These are phyloP conservation scores for Cryptomyrus ogoouensis DNA, from an alignment of 2,113 vertebrate genomes.

Conservation along the genomic window DNA sequence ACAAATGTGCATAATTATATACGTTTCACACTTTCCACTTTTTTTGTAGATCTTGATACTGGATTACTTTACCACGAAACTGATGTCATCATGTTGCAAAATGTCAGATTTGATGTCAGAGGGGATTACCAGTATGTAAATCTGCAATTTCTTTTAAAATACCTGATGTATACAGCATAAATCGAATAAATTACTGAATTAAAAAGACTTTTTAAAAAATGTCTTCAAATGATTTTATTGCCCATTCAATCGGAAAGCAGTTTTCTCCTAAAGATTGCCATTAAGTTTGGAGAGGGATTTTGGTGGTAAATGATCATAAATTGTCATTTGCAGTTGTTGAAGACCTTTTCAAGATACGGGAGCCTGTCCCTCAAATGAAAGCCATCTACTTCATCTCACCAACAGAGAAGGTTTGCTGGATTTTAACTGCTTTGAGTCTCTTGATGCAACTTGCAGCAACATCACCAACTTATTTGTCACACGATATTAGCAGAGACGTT, in stretches of 20 bases:
- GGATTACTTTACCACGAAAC: conserved; percentile 85
- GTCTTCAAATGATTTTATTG: background rate
- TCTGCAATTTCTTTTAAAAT: background rate
- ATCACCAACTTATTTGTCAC: background rate
- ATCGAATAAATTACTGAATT: background rate
- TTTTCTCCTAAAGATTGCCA: background rate
- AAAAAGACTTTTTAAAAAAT: background rate
- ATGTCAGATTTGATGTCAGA: conserved; percentile 88
- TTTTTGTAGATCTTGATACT: conserved; percentile 79
- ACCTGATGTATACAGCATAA: background rate
- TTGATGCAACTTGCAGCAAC: background rate
- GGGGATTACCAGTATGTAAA: conserved; percentile 67
- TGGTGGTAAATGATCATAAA: background rate
- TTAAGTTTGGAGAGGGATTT: background rate
- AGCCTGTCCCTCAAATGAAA: conserved; percentile 88
- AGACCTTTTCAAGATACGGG: conserved; percentile 81
- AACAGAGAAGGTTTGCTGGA: conserved; percentile 70
- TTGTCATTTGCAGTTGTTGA: conserved; percentile 76
- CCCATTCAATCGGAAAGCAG: background rate
- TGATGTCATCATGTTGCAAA: conserved; percentile 89
- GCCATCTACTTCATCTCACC: conserved; percentile 94
- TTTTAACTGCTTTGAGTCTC: background rate
- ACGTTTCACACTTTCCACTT: background rate
- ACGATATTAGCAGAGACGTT: background rate
- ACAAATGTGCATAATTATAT: background rate